A percentile compares a stretch with the other conserved stretches of the same genome.
phyloP scores from a whole-genome alignment of 1,140 invertebrate species.

The Condylostylus longicornis region DNA sequence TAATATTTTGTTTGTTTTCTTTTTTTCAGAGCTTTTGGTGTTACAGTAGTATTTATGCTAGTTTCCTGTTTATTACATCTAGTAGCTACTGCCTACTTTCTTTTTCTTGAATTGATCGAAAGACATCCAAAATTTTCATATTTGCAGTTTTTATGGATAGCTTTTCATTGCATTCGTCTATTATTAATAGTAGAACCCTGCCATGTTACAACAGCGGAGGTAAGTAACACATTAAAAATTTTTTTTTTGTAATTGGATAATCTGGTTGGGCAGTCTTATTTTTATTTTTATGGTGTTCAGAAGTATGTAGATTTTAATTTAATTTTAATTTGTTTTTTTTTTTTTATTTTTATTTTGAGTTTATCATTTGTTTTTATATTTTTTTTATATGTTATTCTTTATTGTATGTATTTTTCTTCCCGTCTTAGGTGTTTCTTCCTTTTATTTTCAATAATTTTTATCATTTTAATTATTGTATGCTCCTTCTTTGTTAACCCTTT shows the following conservation, averaged over 20 bases:
- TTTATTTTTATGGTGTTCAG: too few species aligned
- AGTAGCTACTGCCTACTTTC: slow-evolving; percentile 54
- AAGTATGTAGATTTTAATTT: too few species aligned
- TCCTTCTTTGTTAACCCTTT: too few species aligned
- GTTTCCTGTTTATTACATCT: slow-evolving; percentile 51
- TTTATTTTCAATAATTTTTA: too few species aligned
- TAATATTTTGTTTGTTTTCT: not conserved
- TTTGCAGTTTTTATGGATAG: slow-evolving; percentile 47
- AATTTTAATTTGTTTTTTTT: too few species aligned
- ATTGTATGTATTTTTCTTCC: too few species aligned
- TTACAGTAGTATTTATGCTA: slow-evolving; percentile 42
- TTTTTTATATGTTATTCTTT: too few species aligned
- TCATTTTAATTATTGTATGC: too few species aligned
- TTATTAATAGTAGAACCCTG: slow-evolving; percentile 51
- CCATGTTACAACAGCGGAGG: slow-evolving; percentile 40
- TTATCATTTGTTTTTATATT: too few species aligned
- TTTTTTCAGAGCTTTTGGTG: slow-evolving; percentile 35
- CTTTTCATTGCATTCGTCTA: slow-evolving; percentile 43
- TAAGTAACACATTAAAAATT: slow-evolving; percentile 14
- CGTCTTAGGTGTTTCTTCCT: too few species aligned
- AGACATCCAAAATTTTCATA: slow-evolving; percentile 30
- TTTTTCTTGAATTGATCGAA: slow-evolving; percentile 43
- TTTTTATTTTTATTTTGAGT: too few species aligned
- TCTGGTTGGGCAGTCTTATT: too few species aligned
- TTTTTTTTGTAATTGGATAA: not conserved